These are phyloP conservation scores for Podarcis muralis DNA, from an alignment of 2,113 vertebrate genomes.

Conservation along the genomic window DNA sequence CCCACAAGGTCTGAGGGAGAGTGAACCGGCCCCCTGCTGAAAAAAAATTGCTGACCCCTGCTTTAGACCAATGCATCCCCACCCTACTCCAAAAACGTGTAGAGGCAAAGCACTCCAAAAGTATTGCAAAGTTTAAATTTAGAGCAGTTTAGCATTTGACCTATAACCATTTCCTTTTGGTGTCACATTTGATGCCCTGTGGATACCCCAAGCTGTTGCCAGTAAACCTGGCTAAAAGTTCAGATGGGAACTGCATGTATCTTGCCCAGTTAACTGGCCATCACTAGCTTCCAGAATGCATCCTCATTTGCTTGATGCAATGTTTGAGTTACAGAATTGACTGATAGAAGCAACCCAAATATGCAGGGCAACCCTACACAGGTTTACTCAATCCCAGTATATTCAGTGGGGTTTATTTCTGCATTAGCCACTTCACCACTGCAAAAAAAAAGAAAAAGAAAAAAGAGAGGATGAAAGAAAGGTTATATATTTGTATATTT, in stretches of 20 bases:
- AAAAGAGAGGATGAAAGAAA: no score
- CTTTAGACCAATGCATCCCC: background rate
- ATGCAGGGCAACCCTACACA: background rate
- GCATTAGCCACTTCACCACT: no score
- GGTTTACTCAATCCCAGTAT: background rate
- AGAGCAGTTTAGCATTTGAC: constrained; percentile 62
- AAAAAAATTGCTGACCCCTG: no score
- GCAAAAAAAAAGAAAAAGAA: no score
- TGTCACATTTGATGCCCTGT: background rate
- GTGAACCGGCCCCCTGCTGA: no score
- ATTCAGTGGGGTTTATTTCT: background rate
- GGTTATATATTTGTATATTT: no score
- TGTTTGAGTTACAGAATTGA: background rate
- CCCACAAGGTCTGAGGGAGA: no score
- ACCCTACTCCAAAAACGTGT: background rate
- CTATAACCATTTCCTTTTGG: constrained; percentile 30
- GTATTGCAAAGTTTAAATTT: background rate
- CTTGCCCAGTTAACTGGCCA: background rate
- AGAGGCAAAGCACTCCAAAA: background rate
- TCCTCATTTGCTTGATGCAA: background rate
- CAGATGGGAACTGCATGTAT: background rate
- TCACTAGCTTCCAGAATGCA: background rate
- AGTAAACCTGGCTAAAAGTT: background rate
- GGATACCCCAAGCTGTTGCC: background rate
- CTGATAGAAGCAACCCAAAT: background rate